phyloP scores from a whole-genome alignment of 1,140 invertebrate genomes.

The Drosophila trapezifrons region DNA sequence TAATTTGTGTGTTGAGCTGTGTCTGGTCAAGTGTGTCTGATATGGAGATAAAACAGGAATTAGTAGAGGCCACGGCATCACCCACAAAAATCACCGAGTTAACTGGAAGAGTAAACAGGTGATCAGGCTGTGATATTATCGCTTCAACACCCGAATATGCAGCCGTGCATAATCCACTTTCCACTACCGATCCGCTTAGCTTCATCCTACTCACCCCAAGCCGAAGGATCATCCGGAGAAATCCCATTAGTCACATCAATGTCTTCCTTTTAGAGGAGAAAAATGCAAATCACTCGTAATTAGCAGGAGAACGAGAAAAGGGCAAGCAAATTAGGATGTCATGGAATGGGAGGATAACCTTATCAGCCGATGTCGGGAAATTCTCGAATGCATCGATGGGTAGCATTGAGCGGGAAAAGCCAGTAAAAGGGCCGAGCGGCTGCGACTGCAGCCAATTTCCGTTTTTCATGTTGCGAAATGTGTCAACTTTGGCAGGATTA shows the following conservation, averaged over 20 bases:
- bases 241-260: constrained; percentile 13
- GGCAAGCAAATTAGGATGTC: constrained; percentile 57
- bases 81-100: not conserved
- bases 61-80: not conserved
- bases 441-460: constrained; percentile 68
- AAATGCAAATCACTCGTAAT: constrained; percentile 62
- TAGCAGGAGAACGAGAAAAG: constrained; percentile 33
- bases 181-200: constrained; percentile 4
- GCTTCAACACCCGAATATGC: too few species aligned
- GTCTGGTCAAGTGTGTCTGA: constrained; percentile 1
- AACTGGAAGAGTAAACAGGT: not conserved
- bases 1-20: constrained; percentile 16
- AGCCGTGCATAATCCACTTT: not conserved
- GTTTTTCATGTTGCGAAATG: constrained; percentile 74
- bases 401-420: not conserved
- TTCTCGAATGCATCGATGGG: constrained; percentile 5
- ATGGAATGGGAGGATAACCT: constrained; percentile 6
- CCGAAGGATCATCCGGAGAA: constrained; percentile 7
- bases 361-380: not conserved
- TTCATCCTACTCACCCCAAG: not conserved
- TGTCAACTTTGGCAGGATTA: constrained; percentile 76
- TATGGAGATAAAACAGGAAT: constrained; percentile 1
- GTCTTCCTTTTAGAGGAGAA: not conserved
- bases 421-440: constrained; percentile 30
- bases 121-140: not conserved